Evolutionary conservation across 1,140 invertebrate species (phyloP).

Genomic region (Polypedilum pembai): DNA sequence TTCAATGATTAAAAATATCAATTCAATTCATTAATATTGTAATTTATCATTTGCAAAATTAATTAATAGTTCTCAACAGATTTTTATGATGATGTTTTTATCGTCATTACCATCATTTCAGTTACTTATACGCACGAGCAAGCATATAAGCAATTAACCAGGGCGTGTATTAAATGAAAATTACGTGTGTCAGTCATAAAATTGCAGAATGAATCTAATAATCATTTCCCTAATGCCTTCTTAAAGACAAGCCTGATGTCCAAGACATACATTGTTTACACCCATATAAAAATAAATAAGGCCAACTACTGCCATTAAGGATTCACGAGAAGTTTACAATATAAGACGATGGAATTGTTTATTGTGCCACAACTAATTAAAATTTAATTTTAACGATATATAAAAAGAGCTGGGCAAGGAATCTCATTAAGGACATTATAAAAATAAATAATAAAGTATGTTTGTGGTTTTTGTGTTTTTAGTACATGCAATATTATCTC

Average conservation of each 20-base stretch:
- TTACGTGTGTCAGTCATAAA: neutral
- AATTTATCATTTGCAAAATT: no score
- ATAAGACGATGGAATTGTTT: neutral
- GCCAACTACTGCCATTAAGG: no score
- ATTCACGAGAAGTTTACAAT: no score
- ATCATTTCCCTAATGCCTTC: neutral
- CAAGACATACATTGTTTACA: no score
- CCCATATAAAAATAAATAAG: no score
- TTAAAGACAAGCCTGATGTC: neutral
- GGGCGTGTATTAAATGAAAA: neutral
- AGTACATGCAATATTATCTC: neutral
- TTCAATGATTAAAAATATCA: no score
- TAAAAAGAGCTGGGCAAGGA: neutral
- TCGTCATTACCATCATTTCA: neutral
- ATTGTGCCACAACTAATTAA: neutral
- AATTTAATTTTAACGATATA: neutral
- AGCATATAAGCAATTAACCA: neutral
- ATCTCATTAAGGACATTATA: neutral
- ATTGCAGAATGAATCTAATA: neutral
- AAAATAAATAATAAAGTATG: constrained; percentile 1
- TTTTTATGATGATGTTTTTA: neutral
- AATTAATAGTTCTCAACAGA: no score
- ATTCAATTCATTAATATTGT: no score
- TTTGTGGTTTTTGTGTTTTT: neutral
- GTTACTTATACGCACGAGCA: neutral